Evolutionary conservation across 1,140 invertebrate genomes (phyloP), one percentile per base, ranked within the genome.

Genomic region (Caenorhabditis briggsae): DNA sequence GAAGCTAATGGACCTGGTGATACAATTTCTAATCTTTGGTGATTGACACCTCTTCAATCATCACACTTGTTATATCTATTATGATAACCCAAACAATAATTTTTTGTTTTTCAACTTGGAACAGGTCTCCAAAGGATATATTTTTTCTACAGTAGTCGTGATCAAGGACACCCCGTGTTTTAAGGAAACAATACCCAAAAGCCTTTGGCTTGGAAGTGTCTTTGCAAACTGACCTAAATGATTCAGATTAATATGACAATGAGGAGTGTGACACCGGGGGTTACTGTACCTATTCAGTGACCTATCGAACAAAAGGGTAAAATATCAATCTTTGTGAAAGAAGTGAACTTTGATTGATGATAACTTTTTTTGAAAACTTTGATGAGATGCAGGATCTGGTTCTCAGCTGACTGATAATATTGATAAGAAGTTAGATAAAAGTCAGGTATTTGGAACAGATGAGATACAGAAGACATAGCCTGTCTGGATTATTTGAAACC

Each of bases 31-130:
- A 18, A 70, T 70, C 64, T 46, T 16, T 70, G 64, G 3, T 70
- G 11, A 46, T n/a, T 70, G 43, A 43, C 59, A 23, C 23, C 33
- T 70, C 18, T n/a, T 70, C 64, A 43, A 14, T 70, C 64, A 70
- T 70, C 64, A 70, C 64, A 70, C 64, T 41, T 70, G 33, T 41
- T 70, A 12, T 70, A 43, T 70, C 33, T 70, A 18, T 70, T 46
- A 70, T 43, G 5, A 70, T 70, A 33, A 33, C 33, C 18, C 20
- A 16, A 18, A 70, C 16, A 70, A 43, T 14, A 8, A 70, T 43
- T 18, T 43, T 64, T 70, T 70, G 64, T 70, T 70, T 70, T 70
- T 46, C 33, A 23, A 23, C 23, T 12, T 61, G 9, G 2, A 61
- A 61, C 59, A 61, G 59, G 23, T 33, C 59, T 61, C 25, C 59